Base-by-base conservation (phyloP, 2,113 vertebrate genomes). In the Bucco capensis region DNA sequence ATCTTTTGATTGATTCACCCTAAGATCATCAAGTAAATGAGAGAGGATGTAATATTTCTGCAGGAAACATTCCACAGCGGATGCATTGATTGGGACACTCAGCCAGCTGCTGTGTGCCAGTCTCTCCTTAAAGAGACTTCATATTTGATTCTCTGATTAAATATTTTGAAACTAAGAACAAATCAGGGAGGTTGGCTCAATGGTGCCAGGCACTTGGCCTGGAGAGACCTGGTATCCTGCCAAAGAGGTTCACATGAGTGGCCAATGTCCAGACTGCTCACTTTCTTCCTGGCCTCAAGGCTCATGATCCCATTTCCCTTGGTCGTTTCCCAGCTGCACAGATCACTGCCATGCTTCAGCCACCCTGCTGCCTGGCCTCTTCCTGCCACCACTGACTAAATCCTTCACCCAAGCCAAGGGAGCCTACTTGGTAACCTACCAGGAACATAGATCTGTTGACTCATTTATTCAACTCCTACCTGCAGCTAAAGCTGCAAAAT, bases 1-100 rank as follows among this genome's bases (percentile, higher is more conserved):
- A 93, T 92, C 83, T 95, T 94, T 95, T 96, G 93, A 96, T 94
- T 95, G 93, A 96, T 95, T 95, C 91, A 54, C 72, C 81, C 58
- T 76, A 70, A 93, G 86, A 94, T 88, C 92, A 94, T 93, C 91
- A 96, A 93, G 89, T 70, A 95, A 97, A 95, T 90, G 95, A 96
- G 83, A 81, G 73, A 95, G 95, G 96, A 96, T 94, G 89, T 94
- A 91, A 94, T 92, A 93, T 90, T 96, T 94, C 83, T 96, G 77
- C 94, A 96, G 92, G 93, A 96, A 96, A 75, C 77, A 58, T 96
- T 95, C 91, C 91, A 83, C 77, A 74, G 91, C 64, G 44, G 89
- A 87, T 95, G 67, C 93, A 96, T 87, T 80, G 93, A 96, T 96
- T 90, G 72, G 64, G 12, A 90, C 75, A 54, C 73, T 95, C 93